These are phyloP conservation scores for Poeciliopsis paucimaculata DNA, from an alignment of 2,797 vertebrate genomes.

Conservation along the genomic window DNA sequence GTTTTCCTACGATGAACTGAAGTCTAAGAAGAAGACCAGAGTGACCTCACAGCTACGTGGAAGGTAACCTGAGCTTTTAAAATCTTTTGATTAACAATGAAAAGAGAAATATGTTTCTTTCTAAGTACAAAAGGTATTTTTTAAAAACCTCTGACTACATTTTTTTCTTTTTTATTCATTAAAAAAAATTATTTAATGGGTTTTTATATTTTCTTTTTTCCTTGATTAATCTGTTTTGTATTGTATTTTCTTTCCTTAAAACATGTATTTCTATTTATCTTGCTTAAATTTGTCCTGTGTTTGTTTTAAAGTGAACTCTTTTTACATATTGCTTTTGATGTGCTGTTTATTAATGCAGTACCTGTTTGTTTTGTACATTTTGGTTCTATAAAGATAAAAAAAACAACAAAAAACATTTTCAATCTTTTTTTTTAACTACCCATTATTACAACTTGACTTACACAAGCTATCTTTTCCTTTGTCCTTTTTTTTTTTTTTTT, in stretches of 20 bases:
- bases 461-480: background rate
- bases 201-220: background rate
- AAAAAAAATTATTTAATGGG: too few species aligned
- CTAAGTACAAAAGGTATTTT: background rate
- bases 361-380: background rate
- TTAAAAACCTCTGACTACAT: background rate
- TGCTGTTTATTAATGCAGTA: background rate
- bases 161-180: background rate
- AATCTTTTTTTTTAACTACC: background rate
- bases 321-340: background rate
- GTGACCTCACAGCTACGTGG: constrained; percentile 84
- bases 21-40: constrained; percentile 89
- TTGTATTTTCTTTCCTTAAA: background rate
- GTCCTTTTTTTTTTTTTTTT: background rate
- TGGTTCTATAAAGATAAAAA: background rate
- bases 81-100: background rate
- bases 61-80: constrained; percentile 76
- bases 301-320: background rate
- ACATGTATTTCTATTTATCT: background rate
- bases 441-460: background rate
- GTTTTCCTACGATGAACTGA: constrained; percentile 91
- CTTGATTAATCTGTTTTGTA: background rate
- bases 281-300: background rate
- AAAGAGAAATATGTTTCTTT: background rate
- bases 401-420: too few species aligned